Evolutionary conservation across 2,888 invertebrate species (phyloP).

Genomic region (Temnothorax rugatulus): DNA sequence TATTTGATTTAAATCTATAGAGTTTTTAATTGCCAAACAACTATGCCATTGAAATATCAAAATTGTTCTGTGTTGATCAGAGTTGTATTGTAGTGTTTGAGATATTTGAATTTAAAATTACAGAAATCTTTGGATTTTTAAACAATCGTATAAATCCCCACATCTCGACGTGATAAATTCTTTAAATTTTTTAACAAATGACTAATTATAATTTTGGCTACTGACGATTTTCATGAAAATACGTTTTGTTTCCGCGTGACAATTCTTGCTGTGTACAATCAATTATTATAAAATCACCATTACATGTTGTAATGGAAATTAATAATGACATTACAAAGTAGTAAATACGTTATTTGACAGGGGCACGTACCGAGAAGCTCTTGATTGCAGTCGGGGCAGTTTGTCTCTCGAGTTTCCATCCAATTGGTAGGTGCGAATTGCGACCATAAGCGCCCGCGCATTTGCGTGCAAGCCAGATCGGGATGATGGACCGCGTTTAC

Average conservation of each 20-base stretch:
- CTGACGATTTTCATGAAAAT: not conserved
- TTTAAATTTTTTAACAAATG: not conserved
- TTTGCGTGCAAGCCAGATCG: slow-evolving; percentile 51
- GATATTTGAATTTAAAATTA: not conserved
- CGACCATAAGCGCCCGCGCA: slow-evolving; percentile 44
- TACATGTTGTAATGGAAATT: not conserved
- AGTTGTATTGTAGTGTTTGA: not conserved
- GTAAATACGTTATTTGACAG: slow-evolving; percentile 36
- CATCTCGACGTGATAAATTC: not conserved
- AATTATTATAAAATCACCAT: not conserved
- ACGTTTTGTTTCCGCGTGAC: not conserved
- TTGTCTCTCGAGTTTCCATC: slow-evolving; percentile 57
- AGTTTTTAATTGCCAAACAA: slow-evolving; percentile 2
- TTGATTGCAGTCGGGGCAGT: slow-evolving; percentile 45
- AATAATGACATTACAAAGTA: slow-evolving; percentile 13
- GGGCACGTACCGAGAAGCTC: slow-evolving; percentile 36
- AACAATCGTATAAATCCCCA: not conserved
- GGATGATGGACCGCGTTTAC: slow-evolving; percentile 70
- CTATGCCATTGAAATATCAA: not conserved
- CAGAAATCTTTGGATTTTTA: not conserved
- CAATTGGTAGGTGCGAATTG: slow-evolving; percentile 60
- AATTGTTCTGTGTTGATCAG: too few species aligned
- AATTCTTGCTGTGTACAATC: not conserved
- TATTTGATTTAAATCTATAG: not conserved
- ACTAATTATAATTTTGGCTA: not conserved